Evolutionary conservation across 2,797 vertebrate species (phyloP), one percentile per base, ranked within the genome.

Genomic region (Sus cebifrons): DNA sequence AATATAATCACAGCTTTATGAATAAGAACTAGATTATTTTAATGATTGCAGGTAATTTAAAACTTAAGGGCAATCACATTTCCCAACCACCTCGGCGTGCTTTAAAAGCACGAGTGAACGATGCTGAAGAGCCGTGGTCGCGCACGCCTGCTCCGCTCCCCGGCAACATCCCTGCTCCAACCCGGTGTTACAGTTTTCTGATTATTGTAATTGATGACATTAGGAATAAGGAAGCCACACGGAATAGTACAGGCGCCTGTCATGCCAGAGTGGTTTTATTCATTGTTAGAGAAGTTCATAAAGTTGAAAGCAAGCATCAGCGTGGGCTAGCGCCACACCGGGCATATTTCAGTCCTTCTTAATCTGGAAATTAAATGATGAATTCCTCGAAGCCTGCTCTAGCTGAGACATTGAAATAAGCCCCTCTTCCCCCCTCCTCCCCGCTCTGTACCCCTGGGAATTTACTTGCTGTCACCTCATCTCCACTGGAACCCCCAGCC

Each of bases 1-100:
- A 97, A 96, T 89, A 97, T 95, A 97, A 97, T 97, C 96, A 97
- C 73, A 32, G 86, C 93, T 94, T 97, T 97, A 98, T 97, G 97
- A 97, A 98, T 97, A 97, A 94, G 96, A 96, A 88, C 97, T 96
- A 97, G 97, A 97, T 97, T 97, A 97, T 95, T 98, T 98, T 97
- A 98, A 97, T 97, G 97, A 97, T 97, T 96, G 97, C 96, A 96
- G 97, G 97, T 97, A 97, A 97, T 98, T 97, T 97, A 94, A 93
- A 97, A 97, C 97, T 96, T 98, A 96, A 97, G 97, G 97, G 97
- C 97, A 97, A 98, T 98, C 97, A 96, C 91, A 92, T 93, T 92
- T 94, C 27, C 89, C 81, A 95, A 90, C 77, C 84, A 29, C 93
- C 95, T 94, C 58, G 54, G 7, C 2, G 68, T 44, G 89, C 85